These are phyloP conservation scores for Formica aserva DNA, from an alignment of 2,888 invertebrate genomes.

Conservation along the genomic window DNA sequence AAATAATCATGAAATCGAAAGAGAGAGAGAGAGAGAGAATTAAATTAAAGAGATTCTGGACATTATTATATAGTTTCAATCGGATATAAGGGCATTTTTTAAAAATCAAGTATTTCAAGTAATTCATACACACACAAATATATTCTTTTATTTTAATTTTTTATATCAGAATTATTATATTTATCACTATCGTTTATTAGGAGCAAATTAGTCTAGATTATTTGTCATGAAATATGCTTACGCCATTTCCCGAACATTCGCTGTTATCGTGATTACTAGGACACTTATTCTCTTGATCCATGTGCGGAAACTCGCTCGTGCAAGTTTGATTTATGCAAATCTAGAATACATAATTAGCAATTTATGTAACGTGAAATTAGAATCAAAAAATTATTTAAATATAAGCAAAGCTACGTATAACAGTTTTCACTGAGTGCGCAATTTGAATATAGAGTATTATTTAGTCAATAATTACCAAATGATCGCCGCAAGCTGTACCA, in stretches of 20 bases:
- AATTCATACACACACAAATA: background rate
- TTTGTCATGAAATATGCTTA: constrained; percentile 86
- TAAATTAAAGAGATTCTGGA: background rate
- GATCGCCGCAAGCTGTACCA: constrained; percentile 97
- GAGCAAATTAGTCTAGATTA: background rate
- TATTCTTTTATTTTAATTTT: background rate
- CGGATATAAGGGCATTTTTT: background rate
- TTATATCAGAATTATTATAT: background rate
- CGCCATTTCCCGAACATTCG: constrained; percentile 98
- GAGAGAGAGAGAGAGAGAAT: background rate
- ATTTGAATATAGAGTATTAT: background rate
- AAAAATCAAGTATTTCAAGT: background rate
- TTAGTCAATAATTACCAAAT: constrained; percentile 87
- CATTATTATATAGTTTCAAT: background rate
- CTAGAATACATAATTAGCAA: constrained; percentile 78
- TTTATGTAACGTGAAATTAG: background rate
- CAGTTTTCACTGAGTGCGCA: background rate
- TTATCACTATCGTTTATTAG: background rate
- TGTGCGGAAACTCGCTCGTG: constrained; percentile 93
- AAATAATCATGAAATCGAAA: background rate
- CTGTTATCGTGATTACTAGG: constrained; percentile 95
- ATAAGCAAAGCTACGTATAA: background rate
- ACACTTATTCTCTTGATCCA: constrained; percentile 93
- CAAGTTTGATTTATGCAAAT: constrained; percentile 98
- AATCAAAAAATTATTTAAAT: background rate